Base-by-base conservation (phyloP, 2,113 vertebrate genomes). In the Cricetomys ansorgei region DNA sequence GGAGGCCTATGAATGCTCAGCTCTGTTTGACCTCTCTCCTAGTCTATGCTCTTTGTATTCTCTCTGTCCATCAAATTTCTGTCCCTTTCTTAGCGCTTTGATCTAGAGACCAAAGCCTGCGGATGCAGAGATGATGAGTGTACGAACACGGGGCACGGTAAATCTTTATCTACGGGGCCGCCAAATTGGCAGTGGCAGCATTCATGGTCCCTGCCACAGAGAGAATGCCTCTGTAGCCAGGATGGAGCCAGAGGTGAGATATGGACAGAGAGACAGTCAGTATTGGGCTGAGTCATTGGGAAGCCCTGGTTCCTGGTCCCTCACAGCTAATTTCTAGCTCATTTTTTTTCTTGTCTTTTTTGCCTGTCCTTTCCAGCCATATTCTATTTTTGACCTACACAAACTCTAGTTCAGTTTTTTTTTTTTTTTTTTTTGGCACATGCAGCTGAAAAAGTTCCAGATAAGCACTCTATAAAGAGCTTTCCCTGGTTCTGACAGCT, bases 331-430 rank as follows among this genome's bases (percentile, higher is more conserved):
- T 87, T 80, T 97, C 64, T 55, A 87, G 59, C 64, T 69, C 5
- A 4, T 84, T 64, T 29, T 64, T 29, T 94, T 83, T 16, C 27
- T 55, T 40, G 45, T 45, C 40, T 84, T 70, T 40, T 37, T 75
- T 45, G 64, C 43, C 93, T 23, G 40, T n/a, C 7, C 29, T 89
- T 87, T 55, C 45, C 29, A 83, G 81, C 40, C n/a, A 69, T 93
- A 79, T 75, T 96, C 57, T 77, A 83, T 89, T 96, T 97, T 96
- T 79, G 48, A 62, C 45, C 88, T 75, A 89, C 72, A 84, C 55
- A 89, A 93, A 94, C 92, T 89, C 55, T 50, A 86, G 73, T 50
- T 91, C 59, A 90, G 37, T 57, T 50, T 67, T 37, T 64, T 57
- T n/a, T 19, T 31, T 5, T 15, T 34, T 79, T 13, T 55, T 16